Base-by-base conservation (phyloP, 2,113 vertebrate species). In the Promerops cafer region DNA sequence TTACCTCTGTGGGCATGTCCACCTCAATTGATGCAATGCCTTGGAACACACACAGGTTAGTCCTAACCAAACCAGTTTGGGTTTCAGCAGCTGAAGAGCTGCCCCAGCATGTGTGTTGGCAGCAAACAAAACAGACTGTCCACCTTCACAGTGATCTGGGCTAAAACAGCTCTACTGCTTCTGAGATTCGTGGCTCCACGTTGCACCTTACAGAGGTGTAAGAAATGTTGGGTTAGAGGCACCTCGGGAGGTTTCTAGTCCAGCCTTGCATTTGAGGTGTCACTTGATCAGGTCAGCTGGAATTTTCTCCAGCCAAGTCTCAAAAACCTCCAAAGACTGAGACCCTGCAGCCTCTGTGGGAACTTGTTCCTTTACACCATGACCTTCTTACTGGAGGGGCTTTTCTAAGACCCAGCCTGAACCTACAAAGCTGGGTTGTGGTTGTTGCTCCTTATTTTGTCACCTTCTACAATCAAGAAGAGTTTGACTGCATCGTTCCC, bases 41-140 rank as follows among this genome's bases (percentile, higher is more conserved):
- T 56, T 0, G 0, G 21, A 88, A 64, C 53, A 52, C 7, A 3
- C 5, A 9, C 0, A 1, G 20, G 37, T 64, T 57, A 72, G 68
- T 20, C 53, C 85, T 77, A 42, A 65, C 75, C 78, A 90, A 90
- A 85, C 57, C 63, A 53, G 82, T 72, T 14, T 45, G 47, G 66
- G 56, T 47, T 91, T 40, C 70, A 64, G 82, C 57, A 79, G 57
- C 40, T 76, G 78, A 87, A 53, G 66, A 83, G 66, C 40, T 94
- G 57, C 22, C 49, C 37, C 39, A 77, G 33, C 56, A 70, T 1
- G 30, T 6, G 8, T n/a, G 35, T 2, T 42, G 39, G 56, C 16
- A 66, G 47, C n/a, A 77, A 87, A 59, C 24, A 89, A 84, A 89
- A 47, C 30, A 45, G 64, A 54, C 42, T 3, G 6, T 27, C 44